Evolutionary conservation across 1,140 invertebrate genomes (phyloP), one percentile per base, ranked within the genome.

Genomic region (Tribolium madens): DNA sequence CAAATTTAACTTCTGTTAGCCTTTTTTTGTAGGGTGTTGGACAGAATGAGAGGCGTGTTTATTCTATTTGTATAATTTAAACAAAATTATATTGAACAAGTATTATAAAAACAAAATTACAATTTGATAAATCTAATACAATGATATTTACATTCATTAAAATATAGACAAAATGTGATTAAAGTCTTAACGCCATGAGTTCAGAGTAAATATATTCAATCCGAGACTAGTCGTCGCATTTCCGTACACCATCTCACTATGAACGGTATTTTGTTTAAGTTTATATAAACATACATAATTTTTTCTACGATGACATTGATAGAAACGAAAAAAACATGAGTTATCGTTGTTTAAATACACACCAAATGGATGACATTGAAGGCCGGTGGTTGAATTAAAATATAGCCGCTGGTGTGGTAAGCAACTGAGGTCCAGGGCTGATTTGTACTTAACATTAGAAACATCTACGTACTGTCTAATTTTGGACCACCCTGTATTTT

Each of bases 391-490:
- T 2, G 36, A 52, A 15, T 53, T 36, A 47, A 12, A 60, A 64
- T 18, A n/a, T 21, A 47, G 69, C 69, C 48, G 21, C 48, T 31
- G 52, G 47, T 53, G 48, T 71, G 13, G 17, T 10, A 70, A 70
- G n/a, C 26, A 47, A 46, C 21, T 73, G 15, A 72, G 12, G 14
- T 57, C 26, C 71, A 73, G 48, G 48, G 71, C 18, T 47, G 42
- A 33, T 70, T 78, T 75, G 73, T 71, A 76, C 73, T 68, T 78
- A 76, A 46, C 68, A 57, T 76, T 68, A 72, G 50, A 72, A 70
- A 74, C 72, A 75, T 75, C 72, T 81, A 82, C 77, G 14, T 64
- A 64, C 57, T 64, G 21, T 33, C 57, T 64, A 64, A 73, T 14
- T 73, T 73, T 73, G 71, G 71, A 53, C 71, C 71, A 73, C 71